phyloP scores from a whole-genome alignment of 2,113 vertebrate genomes.

The Ptychochromis oligacanthus region DNA sequence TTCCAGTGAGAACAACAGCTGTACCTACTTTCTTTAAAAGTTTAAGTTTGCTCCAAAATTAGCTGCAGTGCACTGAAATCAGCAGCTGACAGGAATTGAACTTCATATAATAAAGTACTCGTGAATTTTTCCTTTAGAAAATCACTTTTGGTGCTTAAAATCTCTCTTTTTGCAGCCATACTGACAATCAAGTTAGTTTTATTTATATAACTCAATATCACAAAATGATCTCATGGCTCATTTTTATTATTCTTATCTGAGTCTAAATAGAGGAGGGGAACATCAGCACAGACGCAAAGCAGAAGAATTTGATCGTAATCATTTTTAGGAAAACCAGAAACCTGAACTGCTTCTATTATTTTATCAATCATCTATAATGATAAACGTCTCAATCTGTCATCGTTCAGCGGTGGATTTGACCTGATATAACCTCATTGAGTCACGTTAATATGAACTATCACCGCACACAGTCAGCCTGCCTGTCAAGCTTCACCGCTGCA shows the following conservation, averaged over 20 bases:
- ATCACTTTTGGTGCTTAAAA: no score
- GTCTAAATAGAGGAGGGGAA: background rate
- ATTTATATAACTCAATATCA: no score
- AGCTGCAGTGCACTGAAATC: no score
- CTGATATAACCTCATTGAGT: background rate
- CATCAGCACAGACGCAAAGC: no score
- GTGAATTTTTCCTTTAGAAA: background rate
- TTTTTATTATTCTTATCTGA: background rate
- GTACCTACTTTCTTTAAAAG: no score
- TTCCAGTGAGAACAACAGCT: no score
- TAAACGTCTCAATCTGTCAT: background rate
- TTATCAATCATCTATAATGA: background rate
- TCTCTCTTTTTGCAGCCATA: background rate
- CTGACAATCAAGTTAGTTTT: background rate
- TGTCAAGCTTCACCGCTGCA: background rate
- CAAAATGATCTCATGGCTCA: background rate
- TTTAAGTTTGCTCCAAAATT: no score
- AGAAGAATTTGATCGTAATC: no score
- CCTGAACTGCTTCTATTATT: no score
- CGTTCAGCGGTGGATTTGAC: background rate
- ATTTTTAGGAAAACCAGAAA: no score
- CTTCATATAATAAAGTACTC: background rate
- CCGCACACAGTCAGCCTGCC: background rate
- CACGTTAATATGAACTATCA: background rate
- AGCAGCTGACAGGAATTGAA: no score